Percentiles rank a stretch among this genome's conserved stretches.
Conservation (phyloP, 2,797 vertebrate species). For the Pelodytes ibericus region DNA sequence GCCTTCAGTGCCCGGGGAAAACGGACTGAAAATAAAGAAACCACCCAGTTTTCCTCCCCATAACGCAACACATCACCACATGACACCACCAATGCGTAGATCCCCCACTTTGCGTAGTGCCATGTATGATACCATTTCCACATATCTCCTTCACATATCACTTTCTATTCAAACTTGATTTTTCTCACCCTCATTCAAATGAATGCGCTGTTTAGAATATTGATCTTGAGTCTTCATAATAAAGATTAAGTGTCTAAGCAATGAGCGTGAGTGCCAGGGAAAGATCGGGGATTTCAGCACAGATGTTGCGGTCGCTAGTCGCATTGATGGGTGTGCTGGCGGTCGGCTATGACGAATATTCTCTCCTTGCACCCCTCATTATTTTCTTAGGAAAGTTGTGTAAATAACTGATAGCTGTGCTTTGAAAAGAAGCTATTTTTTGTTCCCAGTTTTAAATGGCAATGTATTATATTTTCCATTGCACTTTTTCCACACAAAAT, state of each 20-base stretch:
- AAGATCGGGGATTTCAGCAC: background rate
- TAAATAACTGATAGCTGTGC: constrained; percentile 40
- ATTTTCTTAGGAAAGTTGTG: constrained; percentile 36
- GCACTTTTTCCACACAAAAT: background rate
- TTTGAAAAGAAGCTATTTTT: constrained; percentile 11
- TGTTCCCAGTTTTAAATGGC: constrained; percentile 41
- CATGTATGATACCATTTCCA: too few species aligned
- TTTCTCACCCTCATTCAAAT: background rate
- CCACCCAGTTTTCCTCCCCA: too few species aligned
- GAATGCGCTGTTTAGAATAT: background rate
- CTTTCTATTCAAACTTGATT: background rate
- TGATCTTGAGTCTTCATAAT: background rate
- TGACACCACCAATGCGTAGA: too few species aligned
- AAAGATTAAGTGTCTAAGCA: background rate
- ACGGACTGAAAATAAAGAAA: too few species aligned
- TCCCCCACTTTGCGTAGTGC: too few species aligned
- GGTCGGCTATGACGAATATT: constrained; percentile 25
- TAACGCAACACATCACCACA: too few species aligned
- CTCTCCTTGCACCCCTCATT: constrained; percentile 32
- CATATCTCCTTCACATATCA: too few species aligned
- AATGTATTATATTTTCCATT: constrained; percentile 33
- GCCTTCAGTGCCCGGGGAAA: too few species aligned
- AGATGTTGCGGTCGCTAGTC: constrained; percentile 29
- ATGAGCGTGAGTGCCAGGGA: background rate
- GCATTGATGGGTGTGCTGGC: constrained; percentile 14